These are phyloP conservation scores for Epinephelus lanceolatus DNA, from an alignment of 2,113 vertebrate genomes.

Conservation along the genomic window DNA sequence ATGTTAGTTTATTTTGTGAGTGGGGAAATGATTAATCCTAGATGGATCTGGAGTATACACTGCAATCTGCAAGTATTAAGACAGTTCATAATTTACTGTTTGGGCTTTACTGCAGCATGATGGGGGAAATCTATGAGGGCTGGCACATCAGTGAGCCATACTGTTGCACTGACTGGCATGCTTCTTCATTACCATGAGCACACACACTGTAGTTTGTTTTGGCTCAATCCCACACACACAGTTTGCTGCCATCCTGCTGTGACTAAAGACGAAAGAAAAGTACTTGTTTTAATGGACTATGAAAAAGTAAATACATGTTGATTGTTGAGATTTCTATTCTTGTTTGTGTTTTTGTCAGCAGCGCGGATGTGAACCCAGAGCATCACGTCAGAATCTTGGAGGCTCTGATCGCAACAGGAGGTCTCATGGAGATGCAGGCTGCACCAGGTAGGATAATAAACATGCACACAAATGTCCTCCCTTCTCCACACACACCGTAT, in stretches of 20 bases:
- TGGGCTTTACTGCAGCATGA: background rate
- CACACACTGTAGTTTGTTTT: no score
- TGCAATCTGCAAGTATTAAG: conserved; percentile 20
- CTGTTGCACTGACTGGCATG: no score
- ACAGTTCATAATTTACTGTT: background rate
- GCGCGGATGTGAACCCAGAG: conserved; percentile 83
- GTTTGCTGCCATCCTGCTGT: background rate
- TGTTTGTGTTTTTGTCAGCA: conserved; percentile 51
- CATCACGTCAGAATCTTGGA: conserved; percentile 85
- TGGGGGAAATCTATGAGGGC: background rate
- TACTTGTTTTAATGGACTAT: no score
- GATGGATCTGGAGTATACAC: background rate
- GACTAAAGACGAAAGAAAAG: background rate
- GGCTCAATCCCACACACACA: no score
- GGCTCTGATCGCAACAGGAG: conserved; percentile 82
- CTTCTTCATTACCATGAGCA: no score
- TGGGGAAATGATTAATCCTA: conserved; percentile 5
- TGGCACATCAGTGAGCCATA: no score
- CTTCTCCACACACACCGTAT: background rate
- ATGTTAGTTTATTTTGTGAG: background rate
- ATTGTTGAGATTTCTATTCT: background rate
- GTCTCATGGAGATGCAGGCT: conserved; percentile 77
- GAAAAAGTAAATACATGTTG: no score
- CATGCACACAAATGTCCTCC: background rate
- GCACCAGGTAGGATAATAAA: conserved; percentile 83